Conservation (phyloP, 2,888 invertebrate genomes). For the Bellardia bayeri region DNA sequence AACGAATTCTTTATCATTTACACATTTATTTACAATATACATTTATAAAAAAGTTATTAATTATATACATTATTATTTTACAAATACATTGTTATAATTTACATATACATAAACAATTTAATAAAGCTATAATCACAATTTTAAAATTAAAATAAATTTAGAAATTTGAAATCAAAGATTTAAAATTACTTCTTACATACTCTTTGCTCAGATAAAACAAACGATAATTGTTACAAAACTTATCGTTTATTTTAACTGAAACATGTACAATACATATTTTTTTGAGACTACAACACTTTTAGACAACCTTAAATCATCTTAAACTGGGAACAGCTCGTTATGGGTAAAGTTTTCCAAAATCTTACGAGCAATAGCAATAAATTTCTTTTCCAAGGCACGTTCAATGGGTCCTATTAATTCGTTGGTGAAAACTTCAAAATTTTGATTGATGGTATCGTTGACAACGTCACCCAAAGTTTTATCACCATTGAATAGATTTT, state of each 20-base stretch:
- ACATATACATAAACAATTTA: constrained; percentile 38
- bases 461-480: constrained; percentile 88
- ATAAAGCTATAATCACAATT: constrained; percentile 72
- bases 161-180: constrained; percentile 35
- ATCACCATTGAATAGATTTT: constrained; percentile 91
- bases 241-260: background rate
- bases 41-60: constrained; percentile 40
- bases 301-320: constrained; percentile 63
- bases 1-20: constrained; percentile 22
- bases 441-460: constrained; percentile 86
- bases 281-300: background rate
- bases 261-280: background rate
- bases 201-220: background rate
- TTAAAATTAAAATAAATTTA: constrained; percentile 30
- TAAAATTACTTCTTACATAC: background rate
- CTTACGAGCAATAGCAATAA: constrained; percentile 86
- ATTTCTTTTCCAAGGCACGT: constrained; percentile 86
- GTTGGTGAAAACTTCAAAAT: constrained; percentile 89
- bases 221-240: background rate
- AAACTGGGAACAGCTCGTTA: constrained; percentile 85
- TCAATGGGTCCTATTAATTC: constrained; percentile 90
- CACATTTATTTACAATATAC: constrained; percentile 47
- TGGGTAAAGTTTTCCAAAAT: constrained; percentile 87
- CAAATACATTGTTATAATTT: constrained; percentile 1
- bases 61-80: constrained; percentile 46